A percentile compares a stretch with the other conserved stretches of the same genome.
These are phyloP conservation scores for Lutjanus argentimaculatus DNA, from an alignment of 2,797 vertebrate genomes.

Conservation along the genomic window DNA sequence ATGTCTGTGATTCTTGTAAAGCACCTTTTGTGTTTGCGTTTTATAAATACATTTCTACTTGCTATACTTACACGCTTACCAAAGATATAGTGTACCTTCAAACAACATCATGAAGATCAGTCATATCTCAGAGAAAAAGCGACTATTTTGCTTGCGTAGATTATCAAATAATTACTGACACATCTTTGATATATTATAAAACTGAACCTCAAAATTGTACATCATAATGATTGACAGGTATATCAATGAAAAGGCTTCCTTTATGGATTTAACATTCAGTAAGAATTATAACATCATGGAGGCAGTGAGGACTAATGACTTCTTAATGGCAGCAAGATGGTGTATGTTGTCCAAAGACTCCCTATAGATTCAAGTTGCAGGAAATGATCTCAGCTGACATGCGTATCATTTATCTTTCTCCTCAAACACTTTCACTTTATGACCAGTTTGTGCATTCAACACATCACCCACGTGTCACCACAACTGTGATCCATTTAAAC, in stretches of 20 bases:
- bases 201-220: not conserved
- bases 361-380: constrained; percentile 36
- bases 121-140: not conserved
- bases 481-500: not conserved
- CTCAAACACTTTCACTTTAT: constrained; percentile 16
- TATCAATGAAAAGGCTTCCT: constrained; percentile 25
- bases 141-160: rapidly evolving
- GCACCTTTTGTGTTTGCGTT: not conserved
- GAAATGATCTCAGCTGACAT: constrained; percentile 57
- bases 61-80: not conserved
- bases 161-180: not conserved
- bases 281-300: constrained; percentile 28
- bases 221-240: constrained; percentile 6
- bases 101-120: not conserved
- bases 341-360: constrained; percentile 36
- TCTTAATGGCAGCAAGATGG: constrained; percentile 58
- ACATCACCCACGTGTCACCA: not conserved
- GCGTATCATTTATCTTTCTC: constrained; percentile 37
- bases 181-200: not conserved
- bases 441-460: not conserved
- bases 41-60: not conserved
- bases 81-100: not conserved
- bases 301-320: constrained; percentile 35
- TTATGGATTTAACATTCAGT: constrained; percentile 2
- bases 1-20: not conserved